A percentile compares a stretch with the other conserved stretches of the same genome.
phyloP scores from a whole-genome alignment of 1,140 invertebrate genomes.

The Lamellibrachia luymesi region DNA sequence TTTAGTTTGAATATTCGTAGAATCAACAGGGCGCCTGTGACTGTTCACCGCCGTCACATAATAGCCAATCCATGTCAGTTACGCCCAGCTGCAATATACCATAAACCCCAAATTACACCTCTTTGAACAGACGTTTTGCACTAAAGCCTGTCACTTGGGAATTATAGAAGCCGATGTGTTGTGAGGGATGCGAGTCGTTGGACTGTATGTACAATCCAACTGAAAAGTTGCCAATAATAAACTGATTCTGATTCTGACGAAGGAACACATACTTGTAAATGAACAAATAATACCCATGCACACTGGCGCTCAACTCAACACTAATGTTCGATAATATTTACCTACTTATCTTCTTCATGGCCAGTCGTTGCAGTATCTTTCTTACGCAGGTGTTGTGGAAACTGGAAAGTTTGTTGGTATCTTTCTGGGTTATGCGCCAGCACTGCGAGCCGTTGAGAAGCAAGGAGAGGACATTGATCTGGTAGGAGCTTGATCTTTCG shows the following conservation, averaged over 20 bases:
- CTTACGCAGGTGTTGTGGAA: too few species aligned
- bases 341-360: too few species aligned
- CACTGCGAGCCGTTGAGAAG: too few species aligned
- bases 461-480: too few species aligned
- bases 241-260: too few species aligned
- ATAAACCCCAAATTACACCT: neutral
- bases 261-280: neutral
- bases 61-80: neutral
- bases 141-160: neutral
- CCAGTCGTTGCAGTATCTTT: too few species aligned
- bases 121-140: neutral
- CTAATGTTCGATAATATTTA: neutral
- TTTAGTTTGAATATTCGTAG: neutral
- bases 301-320: neutral
- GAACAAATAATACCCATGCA: neutral
- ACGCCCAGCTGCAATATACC: neutral
- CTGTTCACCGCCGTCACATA: neutral
- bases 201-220: too few species aligned
- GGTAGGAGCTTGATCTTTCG: too few species aligned
- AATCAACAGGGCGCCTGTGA: neutral
- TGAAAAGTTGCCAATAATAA: too few species aligned
- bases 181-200: neutral
- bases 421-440: too few species aligned
- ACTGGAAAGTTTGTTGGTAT: too few species aligned
- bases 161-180: neutral